A percentile compares a stretch with the other conserved stretches of the same genome.
Conservation (phyloP, 1,140 invertebrate species). For the Stenopsyche tienmushanensis region DNA sequence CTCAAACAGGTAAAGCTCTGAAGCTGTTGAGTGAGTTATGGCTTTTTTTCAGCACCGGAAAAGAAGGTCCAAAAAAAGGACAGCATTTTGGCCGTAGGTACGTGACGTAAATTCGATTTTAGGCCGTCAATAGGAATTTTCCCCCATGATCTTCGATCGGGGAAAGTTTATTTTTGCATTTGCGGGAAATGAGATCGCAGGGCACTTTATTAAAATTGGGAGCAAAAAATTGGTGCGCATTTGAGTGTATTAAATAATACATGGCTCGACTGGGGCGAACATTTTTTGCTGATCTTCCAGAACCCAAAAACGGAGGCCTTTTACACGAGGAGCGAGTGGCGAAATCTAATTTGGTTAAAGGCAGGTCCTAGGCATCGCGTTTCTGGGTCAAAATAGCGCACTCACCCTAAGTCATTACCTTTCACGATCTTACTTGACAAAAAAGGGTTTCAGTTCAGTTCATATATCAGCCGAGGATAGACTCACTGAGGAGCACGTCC, state of each 20-base stretch:
- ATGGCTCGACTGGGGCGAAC: background rate
- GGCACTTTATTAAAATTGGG: no score
- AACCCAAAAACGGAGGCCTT: background rate
- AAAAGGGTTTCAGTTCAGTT: constrained; percentile 28
- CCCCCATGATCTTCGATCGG: background rate
- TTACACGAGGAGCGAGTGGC: background rate
- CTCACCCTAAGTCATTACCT: constrained; percentile 22
- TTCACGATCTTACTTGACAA: constrained; percentile 23
- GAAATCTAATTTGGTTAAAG: constrained; percentile 28
- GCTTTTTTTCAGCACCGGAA: background rate
- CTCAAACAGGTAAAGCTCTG: constrained; percentile 18
- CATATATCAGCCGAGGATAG: constrained; percentile 7
- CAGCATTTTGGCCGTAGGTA: no score
- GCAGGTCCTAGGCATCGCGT: background rate
- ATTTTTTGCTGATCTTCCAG: background rate
- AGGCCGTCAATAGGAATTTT: no score
- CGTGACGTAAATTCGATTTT: no score
- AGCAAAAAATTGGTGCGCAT: no score
- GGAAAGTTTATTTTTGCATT: background rate
- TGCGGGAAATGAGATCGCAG: background rate
- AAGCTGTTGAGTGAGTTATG: constrained; percentile 19
- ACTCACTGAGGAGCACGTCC: background rate
- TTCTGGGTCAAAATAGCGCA: background rate
- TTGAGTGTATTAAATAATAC: background rate
- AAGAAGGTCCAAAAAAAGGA: background rate